Conservation (phyloP, 1,140 invertebrate genomes). For the Zaprionus capensis region DNA sequence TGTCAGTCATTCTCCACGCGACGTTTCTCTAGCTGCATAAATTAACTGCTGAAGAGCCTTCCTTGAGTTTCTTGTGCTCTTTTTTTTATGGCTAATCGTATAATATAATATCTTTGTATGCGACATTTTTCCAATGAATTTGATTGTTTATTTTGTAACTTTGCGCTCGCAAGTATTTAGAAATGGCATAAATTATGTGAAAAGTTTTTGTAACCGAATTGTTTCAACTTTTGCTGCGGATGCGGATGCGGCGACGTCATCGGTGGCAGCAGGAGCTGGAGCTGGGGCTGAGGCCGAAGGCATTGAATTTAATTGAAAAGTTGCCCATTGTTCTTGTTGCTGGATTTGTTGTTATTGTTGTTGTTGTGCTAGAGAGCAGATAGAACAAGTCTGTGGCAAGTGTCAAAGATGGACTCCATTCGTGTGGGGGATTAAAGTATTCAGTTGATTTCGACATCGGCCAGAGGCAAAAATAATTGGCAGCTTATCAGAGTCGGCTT, state of each 20-base stretch:
- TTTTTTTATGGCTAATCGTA: slow-evolving; percentile 34
- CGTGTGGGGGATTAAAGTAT: slow-evolving; percentile 30
- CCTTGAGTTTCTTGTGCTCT: slow-evolving; percentile 14
- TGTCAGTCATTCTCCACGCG: background rate
- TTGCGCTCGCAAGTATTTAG: slow-evolving; percentile 57
- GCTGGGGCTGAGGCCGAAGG: background rate
- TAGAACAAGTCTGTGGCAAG: slow-evolving; percentile 2
- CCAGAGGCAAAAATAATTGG: slow-evolving; percentile 42
- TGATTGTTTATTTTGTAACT: slow-evolving; percentile 59
- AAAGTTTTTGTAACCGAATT: slow-evolving; percentile 68
- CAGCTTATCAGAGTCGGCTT: slow-evolving; percentile 13
- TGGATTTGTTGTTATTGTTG: slow-evolving; percentile 9
- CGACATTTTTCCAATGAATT: slow-evolving; percentile 67
- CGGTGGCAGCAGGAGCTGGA: background rate
- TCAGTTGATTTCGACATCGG: slow-evolving; percentile 4
- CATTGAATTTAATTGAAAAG: slow-evolving; percentile 74
- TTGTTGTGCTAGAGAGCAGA: background rate
- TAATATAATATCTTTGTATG: slow-evolving; percentile 26
- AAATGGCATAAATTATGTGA: slow-evolving; percentile 75
- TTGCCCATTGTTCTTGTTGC: slow-evolving; percentile 29
- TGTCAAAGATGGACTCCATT: slow-evolving; percentile 23
- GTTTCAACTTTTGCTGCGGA: slow-evolving; percentile 41
- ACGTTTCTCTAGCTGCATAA: slow-evolving; percentile 15
- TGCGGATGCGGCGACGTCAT: background rate
- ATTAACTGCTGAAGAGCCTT: slow-evolving; percentile 27